phyloP scores from a whole-genome alignment of 1,140 invertebrate genomes.

The Lanistes nyassanus region DNA sequence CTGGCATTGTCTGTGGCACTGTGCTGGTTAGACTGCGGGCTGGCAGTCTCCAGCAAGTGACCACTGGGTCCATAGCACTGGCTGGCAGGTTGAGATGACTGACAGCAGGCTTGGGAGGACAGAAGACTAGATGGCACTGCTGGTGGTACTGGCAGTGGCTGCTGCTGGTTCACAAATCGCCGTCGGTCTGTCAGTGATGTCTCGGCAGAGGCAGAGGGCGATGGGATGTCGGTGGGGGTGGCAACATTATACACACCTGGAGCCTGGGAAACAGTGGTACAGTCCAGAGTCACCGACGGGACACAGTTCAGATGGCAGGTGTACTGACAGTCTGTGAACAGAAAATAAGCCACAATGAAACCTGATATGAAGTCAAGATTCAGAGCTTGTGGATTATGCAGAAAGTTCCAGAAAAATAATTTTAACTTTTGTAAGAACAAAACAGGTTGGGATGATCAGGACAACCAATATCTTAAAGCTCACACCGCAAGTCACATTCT shows the following conservation, averaged over 20 bases:
- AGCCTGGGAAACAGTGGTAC: slow-evolving; percentile 54
- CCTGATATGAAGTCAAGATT: too few relatives aligned
- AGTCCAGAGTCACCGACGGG: slow-evolving; percentile 69
- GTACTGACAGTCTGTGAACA: slow-evolving; percentile 69
- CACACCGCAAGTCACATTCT: too few relatives aligned
- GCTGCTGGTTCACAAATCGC: slow-evolving; percentile 22
- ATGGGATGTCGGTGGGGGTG: slow-evolving; percentile 32
- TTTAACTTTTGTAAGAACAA: too few relatives aligned
- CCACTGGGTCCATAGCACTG: not conserved
- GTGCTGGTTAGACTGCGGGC: not conserved
- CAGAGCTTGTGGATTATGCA: too few relatives aligned
- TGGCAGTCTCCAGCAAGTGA: not conserved
- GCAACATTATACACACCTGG: slow-evolving; percentile 8
- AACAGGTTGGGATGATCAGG: too few relatives aligned
- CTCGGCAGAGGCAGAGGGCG: slow-evolving; percentile 38
- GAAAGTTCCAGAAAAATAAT: too few relatives aligned
- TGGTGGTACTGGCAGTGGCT: not conserved
- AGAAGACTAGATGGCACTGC: not conserved
- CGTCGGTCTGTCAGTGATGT: slow-evolving; percentile 42
- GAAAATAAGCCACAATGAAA: not conserved
- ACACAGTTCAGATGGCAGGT: slow-evolving; percentile 70
- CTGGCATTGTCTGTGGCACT: not conserved
- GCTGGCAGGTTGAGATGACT: not conserved
- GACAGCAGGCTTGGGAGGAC: slow-evolving; percentile 2
- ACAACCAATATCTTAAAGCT: too few relatives aligned